Percentiles rank a stretch among this genome's conserved stretches.
These are phyloP conservation scores for Ptychadena robeensis DNA, from an alignment of 2,797 vertebrate genomes.

Conservation along the genomic window DNA sequence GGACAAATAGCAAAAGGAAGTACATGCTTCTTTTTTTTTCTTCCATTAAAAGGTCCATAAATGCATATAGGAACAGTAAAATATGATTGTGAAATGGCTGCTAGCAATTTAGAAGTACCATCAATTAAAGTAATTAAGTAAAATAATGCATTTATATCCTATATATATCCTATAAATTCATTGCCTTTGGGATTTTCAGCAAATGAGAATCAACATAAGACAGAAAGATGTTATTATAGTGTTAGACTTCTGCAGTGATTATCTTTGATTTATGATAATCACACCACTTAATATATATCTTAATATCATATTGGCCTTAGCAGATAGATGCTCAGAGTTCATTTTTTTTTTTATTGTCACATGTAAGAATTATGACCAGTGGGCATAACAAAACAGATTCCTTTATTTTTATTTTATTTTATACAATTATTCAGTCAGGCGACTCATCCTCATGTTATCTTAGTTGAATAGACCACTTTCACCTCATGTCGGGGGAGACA, in stretches of 20 bases:
- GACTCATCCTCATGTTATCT: too few relatives aligned
- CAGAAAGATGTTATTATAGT: constrained; percentile 34
- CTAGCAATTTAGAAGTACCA: constrained; percentile 25
- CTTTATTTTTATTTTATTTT: not conserved
- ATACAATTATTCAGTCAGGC: not conserved
- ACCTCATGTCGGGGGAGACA: too few relatives aligned
- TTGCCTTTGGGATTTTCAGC: constrained; percentile 29
- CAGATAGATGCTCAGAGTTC: constrained; percentile 18
- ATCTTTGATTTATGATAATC: constrained; percentile 47
- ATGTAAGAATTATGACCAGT: not conserved
- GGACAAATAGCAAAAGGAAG: constrained; percentile 19
- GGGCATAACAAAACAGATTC: not conserved
- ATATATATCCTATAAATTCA: constrained; percentile 37
- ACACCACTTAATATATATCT: not conserved
- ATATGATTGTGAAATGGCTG: constrained; percentile 39
- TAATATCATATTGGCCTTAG: constrained; percentile 12
- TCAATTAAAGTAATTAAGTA: constrained; percentile 51
- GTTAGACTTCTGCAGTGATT: constrained; percentile 38
- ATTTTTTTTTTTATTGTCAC: not conserved
- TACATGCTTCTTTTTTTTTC: too few relatives aligned
- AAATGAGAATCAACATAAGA: constrained; percentile 25
- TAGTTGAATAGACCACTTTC: too few relatives aligned
- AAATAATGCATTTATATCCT: constrained; percentile 51
- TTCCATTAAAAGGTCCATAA: constrained; percentile 23
- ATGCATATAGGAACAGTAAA: constrained; percentile 27